A percentile compares a stretch with the other conserved stretches of the same genome.
phyloP scores from a whole-genome alignment of 2,113 vertebrate genomes.

The Elachura formosa region DNA sequence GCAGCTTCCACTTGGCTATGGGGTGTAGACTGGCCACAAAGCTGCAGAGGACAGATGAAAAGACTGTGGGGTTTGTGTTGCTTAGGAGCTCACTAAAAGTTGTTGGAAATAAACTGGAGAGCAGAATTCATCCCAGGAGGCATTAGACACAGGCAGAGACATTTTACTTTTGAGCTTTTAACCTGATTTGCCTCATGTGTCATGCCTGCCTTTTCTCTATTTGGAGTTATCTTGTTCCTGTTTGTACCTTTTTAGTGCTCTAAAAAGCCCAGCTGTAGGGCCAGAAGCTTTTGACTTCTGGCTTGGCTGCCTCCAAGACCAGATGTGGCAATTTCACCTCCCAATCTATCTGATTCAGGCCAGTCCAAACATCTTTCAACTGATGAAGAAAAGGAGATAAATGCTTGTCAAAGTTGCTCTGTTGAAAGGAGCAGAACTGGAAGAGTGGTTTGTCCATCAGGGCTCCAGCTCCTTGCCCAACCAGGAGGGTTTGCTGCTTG shows the following conservation, averaged over 20 bases:
- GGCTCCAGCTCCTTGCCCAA: not conserved
- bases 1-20: not conserved
- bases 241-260: not conserved
- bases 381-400: not conserved
- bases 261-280: not conserved
- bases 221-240: conserved; percentile 11
- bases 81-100: not conserved
- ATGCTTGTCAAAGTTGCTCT: not conserved
- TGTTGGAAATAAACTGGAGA: not conserved
- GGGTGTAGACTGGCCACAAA: not conserved
- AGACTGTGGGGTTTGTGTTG: not conserved
- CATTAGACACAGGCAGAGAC: not conserved
- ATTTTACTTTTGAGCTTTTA: not conserved
- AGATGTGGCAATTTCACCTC: not conserved
- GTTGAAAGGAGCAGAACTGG: not conserved
- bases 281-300: not conserved
- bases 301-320: not conserved
- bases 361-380: not conserved
- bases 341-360: not conserved
- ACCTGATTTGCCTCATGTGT: not conserved
- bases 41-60: not conserved
- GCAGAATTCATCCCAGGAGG: not conserved
- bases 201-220: not conserved
- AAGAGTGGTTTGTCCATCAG: not conserved
- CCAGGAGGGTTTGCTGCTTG: not conserved